These are phyloP conservation scores for Drosophila kurseongensis DNA, from an alignment of 1,140 invertebrate species.

Conservation along the genomic window DNA sequence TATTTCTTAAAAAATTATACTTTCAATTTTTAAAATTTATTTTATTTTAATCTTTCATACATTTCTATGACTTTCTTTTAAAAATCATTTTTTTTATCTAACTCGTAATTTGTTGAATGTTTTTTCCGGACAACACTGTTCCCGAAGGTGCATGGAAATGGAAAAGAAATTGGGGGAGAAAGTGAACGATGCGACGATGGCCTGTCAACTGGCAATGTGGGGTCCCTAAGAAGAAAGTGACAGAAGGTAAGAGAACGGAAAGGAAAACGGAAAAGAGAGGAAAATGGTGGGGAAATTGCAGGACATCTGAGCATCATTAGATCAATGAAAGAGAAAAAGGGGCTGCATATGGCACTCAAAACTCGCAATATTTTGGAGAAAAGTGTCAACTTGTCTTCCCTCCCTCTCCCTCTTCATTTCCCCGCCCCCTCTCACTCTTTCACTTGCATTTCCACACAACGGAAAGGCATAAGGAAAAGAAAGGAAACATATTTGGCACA, in stretches of 20 bases:
- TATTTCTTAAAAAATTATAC: too few species aligned
- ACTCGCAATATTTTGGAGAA: slow-evolving; percentile 1
- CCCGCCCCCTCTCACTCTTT: neutral
- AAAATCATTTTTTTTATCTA: too few species aligned
- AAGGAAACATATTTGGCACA: too few species aligned
- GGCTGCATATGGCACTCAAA: neutral
- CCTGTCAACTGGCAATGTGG: neutral
- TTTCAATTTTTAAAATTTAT: too few species aligned
- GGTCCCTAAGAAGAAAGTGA: neutral
- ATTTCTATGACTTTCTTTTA: neutral
- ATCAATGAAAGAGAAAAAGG: neutral
- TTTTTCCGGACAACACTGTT: neutral
- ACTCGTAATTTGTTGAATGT: neutral
- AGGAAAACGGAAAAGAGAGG: neutral
- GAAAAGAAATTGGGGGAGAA: neutral
- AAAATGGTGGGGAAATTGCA: neutral
- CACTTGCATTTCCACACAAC: neutral
- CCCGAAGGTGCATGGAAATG: neutral
- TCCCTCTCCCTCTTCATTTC: neutral
- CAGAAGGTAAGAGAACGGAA: neutral
- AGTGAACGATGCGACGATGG: slow-evolving; percentile 1
- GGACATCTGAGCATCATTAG: slow-evolving; percentile 6
- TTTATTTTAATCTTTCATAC: neutral
- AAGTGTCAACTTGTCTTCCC: neutral
- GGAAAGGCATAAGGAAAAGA: neutral